Conservation (phyloP, 2,113 vertebrate genomes). For the Engystomops pustulosus region DNA sequence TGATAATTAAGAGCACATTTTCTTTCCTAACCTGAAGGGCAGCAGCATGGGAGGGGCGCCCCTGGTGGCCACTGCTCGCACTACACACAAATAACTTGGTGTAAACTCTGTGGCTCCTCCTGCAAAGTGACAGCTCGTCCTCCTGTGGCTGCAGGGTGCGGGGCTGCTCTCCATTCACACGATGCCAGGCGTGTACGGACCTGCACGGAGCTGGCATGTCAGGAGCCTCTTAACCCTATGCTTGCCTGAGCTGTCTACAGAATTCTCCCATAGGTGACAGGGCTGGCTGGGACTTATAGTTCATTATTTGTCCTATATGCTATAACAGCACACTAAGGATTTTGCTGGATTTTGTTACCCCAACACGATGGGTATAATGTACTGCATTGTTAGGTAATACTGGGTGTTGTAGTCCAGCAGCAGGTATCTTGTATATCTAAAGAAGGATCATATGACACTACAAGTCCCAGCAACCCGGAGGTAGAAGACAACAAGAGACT, state of each 20-base stretch:
- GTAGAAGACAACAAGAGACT: no score
- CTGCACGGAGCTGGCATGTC: conserved; percentile 6
- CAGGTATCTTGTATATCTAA: no score
- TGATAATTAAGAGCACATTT: conserved; percentile 79
- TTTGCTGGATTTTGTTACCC: neutral
- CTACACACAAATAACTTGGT: neutral
- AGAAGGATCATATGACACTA: neutral
- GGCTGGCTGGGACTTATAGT: neutral
- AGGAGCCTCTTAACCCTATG: conserved; percentile 19
- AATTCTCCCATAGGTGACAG: neutral
- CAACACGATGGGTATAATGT: neutral
- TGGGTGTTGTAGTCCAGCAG: conserved; percentile 9
- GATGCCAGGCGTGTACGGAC: conserved; percentile 37
- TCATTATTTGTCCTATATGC: neutral
- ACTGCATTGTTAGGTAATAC: neutral
- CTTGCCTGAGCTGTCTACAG: neutral
- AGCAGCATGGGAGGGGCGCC: conserved; percentile 68
- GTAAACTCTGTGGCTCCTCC: neutral
- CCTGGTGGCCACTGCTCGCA: conserved; percentile 69
- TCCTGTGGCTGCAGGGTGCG: neutral
- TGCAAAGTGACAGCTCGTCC: neutral
- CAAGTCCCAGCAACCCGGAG: neutral
- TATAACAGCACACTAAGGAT: no score
- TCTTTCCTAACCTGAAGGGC: conserved; percentile 65
- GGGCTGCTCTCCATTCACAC: conserved; percentile 17